Conservation (phyloP, 2,113 vertebrate genomes). For the Pholis gunnellus region DNA sequence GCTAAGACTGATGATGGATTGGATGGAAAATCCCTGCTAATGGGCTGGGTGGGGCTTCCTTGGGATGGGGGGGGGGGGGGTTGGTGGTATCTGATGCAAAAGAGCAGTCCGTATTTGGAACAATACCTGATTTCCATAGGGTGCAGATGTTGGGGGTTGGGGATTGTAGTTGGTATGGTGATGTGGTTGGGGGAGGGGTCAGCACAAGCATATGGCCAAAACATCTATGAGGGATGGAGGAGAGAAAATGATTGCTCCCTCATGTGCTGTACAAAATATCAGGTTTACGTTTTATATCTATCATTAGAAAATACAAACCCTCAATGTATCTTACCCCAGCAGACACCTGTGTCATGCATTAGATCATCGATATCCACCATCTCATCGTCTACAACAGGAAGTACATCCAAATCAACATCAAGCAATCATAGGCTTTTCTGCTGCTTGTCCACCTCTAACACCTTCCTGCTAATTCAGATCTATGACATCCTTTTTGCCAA, state of each 20-base stretch:
- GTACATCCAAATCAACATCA: constrained; percentile 49
- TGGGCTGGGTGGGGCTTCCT: constrained; percentile 75
- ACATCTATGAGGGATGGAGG: constrained; percentile 31
- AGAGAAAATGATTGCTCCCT: constrained; percentile 29
- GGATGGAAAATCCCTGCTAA: constrained; percentile 81
- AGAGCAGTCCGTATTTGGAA: constrained; percentile 68
- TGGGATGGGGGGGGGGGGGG: constrained; percentile 26
- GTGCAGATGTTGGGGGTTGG: constrained; percentile 65
- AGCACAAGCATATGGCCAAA: constrained; percentile 48
- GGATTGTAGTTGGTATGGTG: constrained; percentile 46
- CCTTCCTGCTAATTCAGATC: constrained; percentile 66
- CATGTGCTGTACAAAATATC: neutral
- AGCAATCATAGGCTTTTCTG: constrained; percentile 42
- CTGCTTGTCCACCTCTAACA: constrained; percentile 47
- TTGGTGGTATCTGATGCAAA: constrained; percentile 48
- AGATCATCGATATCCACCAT: constrained; percentile 25
- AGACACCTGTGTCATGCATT: constrained; percentile 37
- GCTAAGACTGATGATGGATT: constrained; percentile 83
- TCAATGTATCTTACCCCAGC: neutral
- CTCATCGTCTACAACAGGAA: constrained; percentile 41
- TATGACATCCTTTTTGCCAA: constrained; percentile 52
- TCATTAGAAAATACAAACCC: neutral
- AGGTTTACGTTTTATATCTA: constrained; percentile 7
- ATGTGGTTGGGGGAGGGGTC: constrained; percentile 68
- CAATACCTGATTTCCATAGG: constrained; percentile 78